These are phyloP conservation scores for Aurelia sp. DNA, from an alignment of 30 jellyfish, hydroid and myxozoan genomes.

Conservation along the genomic window DNA sequence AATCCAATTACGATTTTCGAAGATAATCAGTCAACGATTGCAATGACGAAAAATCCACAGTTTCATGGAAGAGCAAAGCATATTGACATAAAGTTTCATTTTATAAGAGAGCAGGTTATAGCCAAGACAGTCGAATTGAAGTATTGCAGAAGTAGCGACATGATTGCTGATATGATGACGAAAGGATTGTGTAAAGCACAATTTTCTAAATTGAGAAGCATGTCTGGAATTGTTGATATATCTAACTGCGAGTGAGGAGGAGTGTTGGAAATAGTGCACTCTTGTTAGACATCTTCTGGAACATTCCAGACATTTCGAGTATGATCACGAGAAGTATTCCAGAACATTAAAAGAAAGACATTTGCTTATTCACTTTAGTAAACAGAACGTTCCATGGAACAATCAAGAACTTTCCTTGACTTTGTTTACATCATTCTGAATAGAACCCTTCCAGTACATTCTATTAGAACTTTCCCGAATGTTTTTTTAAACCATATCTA, in stretches of 20 bases:
- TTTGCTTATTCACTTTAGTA: too few species aligned
- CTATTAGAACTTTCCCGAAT: too few species aligned
- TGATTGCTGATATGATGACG: slow-evolving; percentile 65
- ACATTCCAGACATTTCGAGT: too few species aligned
- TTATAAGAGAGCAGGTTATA: slow-evolving; percentile 31
- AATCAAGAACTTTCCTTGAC: too few species aligned
- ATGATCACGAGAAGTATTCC: too few species aligned
- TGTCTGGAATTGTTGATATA: slow-evolving; percentile 21
- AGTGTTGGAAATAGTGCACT: slow-evolving; percentile 12
- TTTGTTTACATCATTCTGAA: too few species aligned
- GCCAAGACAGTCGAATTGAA: slow-evolving; percentile 2
- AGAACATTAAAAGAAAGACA: too few species aligned
- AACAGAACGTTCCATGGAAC: too few species aligned
- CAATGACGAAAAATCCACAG: slow-evolving; percentile 51
- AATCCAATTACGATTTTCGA: slow-evolving; percentile 11
- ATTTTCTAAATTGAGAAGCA: slow-evolving; percentile 24
- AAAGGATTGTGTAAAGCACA: slow-evolving; percentile 26
- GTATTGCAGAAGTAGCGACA: slow-evolving; percentile 20
- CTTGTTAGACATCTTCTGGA: too few species aligned
- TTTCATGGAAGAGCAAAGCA: slow-evolving; percentile 60
- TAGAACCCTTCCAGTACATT: too few species aligned
- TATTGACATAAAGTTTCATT: slow-evolving; percentile 48
- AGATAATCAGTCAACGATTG: slow-evolving; percentile 54
- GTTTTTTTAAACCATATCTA: too few species aligned
- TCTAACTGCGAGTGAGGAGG: slow-evolving; percentile 9